Percentiles rank a stretch among this genome's conserved stretches.
Evolutionary conservation across 2,888 invertebrate genomes (phyloP).

Genomic region (Sphecodes monilicornis): DNA sequence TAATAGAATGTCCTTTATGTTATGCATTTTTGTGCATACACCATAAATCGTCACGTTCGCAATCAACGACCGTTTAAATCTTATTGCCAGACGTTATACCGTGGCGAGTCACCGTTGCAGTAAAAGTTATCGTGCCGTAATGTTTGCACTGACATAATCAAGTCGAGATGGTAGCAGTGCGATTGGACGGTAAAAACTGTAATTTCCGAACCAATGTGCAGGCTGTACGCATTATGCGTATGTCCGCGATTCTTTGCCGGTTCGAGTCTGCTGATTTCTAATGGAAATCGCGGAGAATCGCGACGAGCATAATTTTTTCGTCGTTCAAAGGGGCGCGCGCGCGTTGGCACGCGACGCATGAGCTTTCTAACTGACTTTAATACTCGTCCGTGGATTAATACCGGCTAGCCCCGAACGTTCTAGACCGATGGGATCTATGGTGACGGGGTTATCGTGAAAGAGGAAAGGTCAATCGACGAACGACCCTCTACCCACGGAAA

Average conservation of each 20-base stretch:
- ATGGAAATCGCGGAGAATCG: conserved; percentile 76
- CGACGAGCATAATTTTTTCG: conserved; percentile 64
- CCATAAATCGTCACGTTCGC: too few relatives aligned
- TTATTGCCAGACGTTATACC: too few relatives aligned
- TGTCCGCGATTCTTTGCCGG: conserved; percentile 23
- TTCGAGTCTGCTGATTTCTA: conserved; percentile 70
- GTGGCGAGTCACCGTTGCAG: too few relatives aligned
- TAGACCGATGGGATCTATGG: conserved; percentile 53
- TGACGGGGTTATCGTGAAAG: conserved; percentile 61
- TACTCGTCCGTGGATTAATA: conserved; percentile 55
- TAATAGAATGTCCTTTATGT: too few relatives aligned
- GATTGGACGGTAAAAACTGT: conserved; percentile 4
- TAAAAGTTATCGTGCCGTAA: conserved; percentile 7
- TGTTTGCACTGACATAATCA: background rate
- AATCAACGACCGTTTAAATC: background rate
- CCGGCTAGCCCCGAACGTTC: conserved; percentile 36
- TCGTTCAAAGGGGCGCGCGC: conserved; percentile 6
- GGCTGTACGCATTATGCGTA: conserved; percentile 4
- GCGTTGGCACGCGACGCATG: conserved; percentile 63
- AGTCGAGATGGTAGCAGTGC: background rate
- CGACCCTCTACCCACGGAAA: conserved; percentile 15
- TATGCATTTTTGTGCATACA: too few relatives aligned
- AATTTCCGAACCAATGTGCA: conserved; percentile 1
- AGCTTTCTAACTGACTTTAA: conserved; percentile 75
- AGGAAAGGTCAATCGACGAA: conserved; percentile 60